These are phyloP conservation scores for Tapirus indicus DNA, from an alignment of 2,797 vertebrate genomes.

Conservation along the genomic window DNA sequence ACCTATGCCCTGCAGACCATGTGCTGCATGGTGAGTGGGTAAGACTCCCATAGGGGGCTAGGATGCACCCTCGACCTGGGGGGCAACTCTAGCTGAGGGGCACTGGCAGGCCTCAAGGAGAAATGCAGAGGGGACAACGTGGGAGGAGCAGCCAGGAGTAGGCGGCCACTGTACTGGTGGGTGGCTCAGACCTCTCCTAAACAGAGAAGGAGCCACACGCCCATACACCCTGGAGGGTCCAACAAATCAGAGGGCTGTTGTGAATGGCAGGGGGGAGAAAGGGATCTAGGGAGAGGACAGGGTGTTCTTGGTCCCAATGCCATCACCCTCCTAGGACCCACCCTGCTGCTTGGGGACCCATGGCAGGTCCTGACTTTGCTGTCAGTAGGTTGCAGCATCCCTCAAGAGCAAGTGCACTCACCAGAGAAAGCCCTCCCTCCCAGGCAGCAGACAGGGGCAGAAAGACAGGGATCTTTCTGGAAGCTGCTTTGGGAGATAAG, in stretches of 20 bases:
- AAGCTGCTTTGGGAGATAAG: background rate
- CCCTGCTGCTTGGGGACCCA: background rate
- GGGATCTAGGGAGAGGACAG: too few species aligned
- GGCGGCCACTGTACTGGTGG: background rate
- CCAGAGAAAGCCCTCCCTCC: background rate
- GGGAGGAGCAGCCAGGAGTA: accelerated
- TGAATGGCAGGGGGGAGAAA: too few species aligned
- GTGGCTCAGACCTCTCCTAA: background rate
- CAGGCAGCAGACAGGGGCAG: too few species aligned
- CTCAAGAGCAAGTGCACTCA: background rate
- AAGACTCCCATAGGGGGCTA: accelerated
- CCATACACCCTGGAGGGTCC: accelerated
- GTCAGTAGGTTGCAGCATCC: background rate
- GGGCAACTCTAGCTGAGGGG: too few species aligned
- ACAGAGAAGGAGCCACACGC: background rate
- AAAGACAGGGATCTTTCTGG: background rate
- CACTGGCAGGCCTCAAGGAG: background rate
- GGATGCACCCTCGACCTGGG: accelerated
- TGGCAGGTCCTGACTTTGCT: accelerated
- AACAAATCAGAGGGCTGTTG: background rate
- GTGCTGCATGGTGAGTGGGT: accelerated
- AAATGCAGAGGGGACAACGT: background rate
- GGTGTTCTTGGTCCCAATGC: background rate
- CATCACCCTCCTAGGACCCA: background rate
- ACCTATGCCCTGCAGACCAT: background rate